phyloP scores from a whole-genome alignment of 2,797 vertebrate genomes.

The Pantherophis vulpinus region DNA sequence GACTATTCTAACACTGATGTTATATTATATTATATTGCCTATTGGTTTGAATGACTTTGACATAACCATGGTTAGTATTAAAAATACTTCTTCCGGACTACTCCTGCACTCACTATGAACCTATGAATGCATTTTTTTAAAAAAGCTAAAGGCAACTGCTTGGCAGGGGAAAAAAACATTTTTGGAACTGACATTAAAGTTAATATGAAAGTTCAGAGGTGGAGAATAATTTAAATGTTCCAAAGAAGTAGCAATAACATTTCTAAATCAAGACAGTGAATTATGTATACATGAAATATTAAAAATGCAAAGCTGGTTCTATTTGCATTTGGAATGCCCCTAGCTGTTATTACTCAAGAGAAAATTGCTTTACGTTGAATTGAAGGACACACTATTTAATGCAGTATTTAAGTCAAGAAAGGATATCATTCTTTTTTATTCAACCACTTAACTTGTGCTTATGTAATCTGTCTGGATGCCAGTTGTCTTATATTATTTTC shows the following conservation, averaged over 20 bases:
- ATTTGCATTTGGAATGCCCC: constrained; percentile 77
- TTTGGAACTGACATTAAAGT: constrained; percentile 69
- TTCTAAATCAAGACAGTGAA: constrained; percentile 72
- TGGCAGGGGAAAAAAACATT: constrained; percentile 48
- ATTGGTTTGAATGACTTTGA: constrained; percentile 46
- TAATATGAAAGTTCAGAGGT: constrained; percentile 76
- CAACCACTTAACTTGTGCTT: constrained; percentile 75
- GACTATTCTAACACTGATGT: neutral
- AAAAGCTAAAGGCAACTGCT: constrained; percentile 31
- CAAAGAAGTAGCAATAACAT: constrained; percentile 73
- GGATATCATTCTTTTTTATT: constrained; percentile 81
- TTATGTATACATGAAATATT: constrained; percentile 79
- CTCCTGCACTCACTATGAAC: constrained; percentile 4
- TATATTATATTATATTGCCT: constrained; percentile 14
- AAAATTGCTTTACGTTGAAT: constrained; percentile 78
- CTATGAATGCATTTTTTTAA: constrained; percentile 38
- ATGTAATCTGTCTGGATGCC: constrained; percentile 75
- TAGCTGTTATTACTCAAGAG: constrained; percentile 71
- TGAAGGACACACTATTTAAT: constrained; percentile 76
- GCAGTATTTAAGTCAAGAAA: constrained; percentile 74
- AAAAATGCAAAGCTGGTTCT: constrained; percentile 78
- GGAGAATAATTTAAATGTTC: constrained; percentile 76
- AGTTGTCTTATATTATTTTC: constrained; percentile 75
- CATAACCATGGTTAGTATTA: constrained; percentile 1
- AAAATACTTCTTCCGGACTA: neutral